These are phyloP conservation scores for Philereme transversata DNA, from an alignment of 2,888 invertebrate genomes.

Conservation along the genomic window DNA sequence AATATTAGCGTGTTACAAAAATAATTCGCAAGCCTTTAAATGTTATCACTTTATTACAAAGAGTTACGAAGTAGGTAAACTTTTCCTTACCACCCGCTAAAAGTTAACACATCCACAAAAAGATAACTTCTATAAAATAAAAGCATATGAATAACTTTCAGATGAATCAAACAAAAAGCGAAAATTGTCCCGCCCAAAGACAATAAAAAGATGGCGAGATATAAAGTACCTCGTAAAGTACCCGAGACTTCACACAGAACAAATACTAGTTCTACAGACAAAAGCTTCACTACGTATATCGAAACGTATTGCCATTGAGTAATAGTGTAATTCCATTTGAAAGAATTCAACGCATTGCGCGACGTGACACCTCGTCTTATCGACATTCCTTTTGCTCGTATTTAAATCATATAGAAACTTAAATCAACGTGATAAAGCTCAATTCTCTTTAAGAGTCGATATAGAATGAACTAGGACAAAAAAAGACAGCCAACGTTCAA, in stretches of 20 bases:
- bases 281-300: conserved; percentile 6
- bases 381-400: background rate
- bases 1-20: no score
- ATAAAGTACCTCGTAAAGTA: conserved; percentile 39
- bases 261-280: background rate
- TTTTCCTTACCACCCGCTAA: conserved; percentile 9
- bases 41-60: background rate
- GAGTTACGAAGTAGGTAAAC: background rate
- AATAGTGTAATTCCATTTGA: no score
- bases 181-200: conserved; percentile 38
- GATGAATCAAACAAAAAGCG: conserved; percentile 38
- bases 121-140: conserved; percentile 29
- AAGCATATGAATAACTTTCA: conserved; percentile 36
- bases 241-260: conserved; percentile 25
- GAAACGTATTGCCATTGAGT: no score
- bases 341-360: no score
- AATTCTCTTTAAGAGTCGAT: background rate
- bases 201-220: conserved; percentile 39
- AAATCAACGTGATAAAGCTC: background rate
- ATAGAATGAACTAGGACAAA: background rate
- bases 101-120: conserved; percentile 18
- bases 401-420: background rate
- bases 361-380: no score
- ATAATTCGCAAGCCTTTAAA: background rate
- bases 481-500: conserved; percentile 27